phyloP scores from a whole-genome alignment of 1,140 invertebrate genomes.

The Vanessa tameamea region DNA sequence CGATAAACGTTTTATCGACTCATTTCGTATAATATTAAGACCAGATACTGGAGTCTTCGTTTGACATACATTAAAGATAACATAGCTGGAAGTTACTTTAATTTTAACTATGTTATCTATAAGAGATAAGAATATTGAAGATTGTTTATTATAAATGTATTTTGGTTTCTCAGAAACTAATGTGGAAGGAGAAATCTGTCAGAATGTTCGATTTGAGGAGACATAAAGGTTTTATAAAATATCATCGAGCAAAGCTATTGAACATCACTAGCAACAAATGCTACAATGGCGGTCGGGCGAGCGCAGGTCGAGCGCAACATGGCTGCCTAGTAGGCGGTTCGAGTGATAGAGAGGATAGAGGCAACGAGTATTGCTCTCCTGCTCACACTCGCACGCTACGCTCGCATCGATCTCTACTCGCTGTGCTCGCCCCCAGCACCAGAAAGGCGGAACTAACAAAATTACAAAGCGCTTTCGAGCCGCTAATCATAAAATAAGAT shows the following conservation, averaged over 20 bases:
- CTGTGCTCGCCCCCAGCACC: conserved; percentile 77
- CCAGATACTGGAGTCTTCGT: conserved; percentile 1
- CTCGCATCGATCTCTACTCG: conserved; percentile 79
- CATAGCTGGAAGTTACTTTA: conserved; percentile 5
- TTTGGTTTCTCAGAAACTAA: neutral
- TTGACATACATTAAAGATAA: conserved; percentile 15
- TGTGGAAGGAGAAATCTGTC: neutral
- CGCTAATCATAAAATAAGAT: conserved; percentile 81
- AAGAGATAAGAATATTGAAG: neutral
- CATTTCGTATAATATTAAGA: conserved; percentile 28
- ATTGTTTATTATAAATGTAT: neutral
- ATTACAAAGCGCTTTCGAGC: conserved; percentile 80
- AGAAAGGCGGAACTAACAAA: conserved; percentile 81
- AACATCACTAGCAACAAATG: conserved; percentile 75
- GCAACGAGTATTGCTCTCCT: conserved; percentile 51
- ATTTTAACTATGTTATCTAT: neutral
- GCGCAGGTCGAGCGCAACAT: conserved; percentile 80
- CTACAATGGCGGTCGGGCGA: conserved; percentile 80
- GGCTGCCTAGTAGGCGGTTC: conserved; percentile 79
- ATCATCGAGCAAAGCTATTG: conserved; percentile 58
- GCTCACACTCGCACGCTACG: conserved; percentile 71
- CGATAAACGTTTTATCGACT: conserved; percentile 69
- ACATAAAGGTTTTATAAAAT: conserved; percentile 44
- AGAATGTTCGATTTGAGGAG: conserved; percentile 18
- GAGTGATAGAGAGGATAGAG: conserved; percentile 65